Conservation (phyloP, 2,888 invertebrate species). For the Meloe dianella region DNA sequence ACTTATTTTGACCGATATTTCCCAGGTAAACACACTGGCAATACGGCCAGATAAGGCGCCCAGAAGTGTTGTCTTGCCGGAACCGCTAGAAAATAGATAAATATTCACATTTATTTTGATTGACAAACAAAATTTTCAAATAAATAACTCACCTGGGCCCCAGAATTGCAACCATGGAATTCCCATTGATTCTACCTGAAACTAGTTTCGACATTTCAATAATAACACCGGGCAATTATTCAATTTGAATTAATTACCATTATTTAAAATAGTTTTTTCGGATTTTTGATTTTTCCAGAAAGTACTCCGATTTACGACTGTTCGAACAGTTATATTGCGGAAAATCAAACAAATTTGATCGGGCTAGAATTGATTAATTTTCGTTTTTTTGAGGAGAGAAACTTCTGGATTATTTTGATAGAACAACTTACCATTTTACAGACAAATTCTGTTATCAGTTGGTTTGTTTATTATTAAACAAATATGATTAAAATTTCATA, state of each 20-base stretch:
- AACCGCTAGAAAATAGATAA: conserved; percentile 65
- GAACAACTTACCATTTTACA: background rate
- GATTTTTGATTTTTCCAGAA: conserved; percentile 34
- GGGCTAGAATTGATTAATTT: conserved; percentile 28
- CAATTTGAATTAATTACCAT: conserved; percentile 35
- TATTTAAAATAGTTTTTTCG: conserved; percentile 40
- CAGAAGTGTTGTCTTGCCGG: conserved; percentile 77
- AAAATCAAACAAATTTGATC: conserved; percentile 36
- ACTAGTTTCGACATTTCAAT: conserved; percentile 59
- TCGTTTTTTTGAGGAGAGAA: too few species aligned
- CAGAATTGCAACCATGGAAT: conserved; percentile 76
- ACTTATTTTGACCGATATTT: background rate
- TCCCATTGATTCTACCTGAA: conserved; percentile 71
- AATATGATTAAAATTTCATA: background rate
- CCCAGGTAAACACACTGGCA: conserved; percentile 60
- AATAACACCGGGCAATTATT: background rate
- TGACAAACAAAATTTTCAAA: background rate
- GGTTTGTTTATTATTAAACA: background rate
- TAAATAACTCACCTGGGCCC: conserved; percentile 67
- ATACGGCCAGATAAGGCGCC: conserved; percentile 76
- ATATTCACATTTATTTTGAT: conserved; percentile 20
- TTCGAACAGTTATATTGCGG: conserved; percentile 37
- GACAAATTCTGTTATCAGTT: background rate
- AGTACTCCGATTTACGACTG: conserved; percentile 24
- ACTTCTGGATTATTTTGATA: background rate